Conservation (phyloP, 2,888 invertebrate species). For the Oxyteleia sp. region DNA sequence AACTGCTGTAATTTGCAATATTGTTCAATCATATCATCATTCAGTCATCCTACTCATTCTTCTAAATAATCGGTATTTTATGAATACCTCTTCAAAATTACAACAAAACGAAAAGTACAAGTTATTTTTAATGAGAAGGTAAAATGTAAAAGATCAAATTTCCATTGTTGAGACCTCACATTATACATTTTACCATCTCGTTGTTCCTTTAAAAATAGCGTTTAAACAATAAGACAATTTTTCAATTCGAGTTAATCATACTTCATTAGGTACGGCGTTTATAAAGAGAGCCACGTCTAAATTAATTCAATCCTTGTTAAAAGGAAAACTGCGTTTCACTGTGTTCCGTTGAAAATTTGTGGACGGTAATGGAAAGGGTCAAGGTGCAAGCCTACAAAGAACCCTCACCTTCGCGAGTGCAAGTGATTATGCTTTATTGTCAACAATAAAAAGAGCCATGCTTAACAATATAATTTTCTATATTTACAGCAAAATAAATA, state of each 20-base stretch:
- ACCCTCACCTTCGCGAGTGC: slow-evolving; percentile 85
- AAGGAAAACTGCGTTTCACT: slow-evolving; percentile 16
- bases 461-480: slow-evolving; percentile 81
- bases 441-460: slow-evolving; percentile 84
- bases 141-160: background rate
- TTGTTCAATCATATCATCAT: no score
- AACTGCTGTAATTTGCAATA: no score
- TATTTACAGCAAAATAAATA: slow-evolving; percentile 76
- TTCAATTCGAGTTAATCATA: no score
- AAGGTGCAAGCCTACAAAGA: slow-evolving; percentile 85
- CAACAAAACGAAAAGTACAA: background rate
- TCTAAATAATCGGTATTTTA: slow-evolving; percentile 22
- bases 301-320: slow-evolving; percentile 11
- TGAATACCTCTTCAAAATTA: slow-evolving; percentile 16
- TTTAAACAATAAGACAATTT: no score
- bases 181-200: no score
- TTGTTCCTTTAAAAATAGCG: no score
- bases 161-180: background rate
- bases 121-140: no score
- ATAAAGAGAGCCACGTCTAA: background rate
- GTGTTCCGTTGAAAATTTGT: slow-evolving; percentile 5
- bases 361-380: slow-evolving; percentile 73
- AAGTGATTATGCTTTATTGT: slow-evolving; percentile 83
- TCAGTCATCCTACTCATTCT: no score
- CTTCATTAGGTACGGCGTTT: no score